Conservation (phyloP, 2,797 vertebrate genomes). For the Enoplosus armatus region DNA sequence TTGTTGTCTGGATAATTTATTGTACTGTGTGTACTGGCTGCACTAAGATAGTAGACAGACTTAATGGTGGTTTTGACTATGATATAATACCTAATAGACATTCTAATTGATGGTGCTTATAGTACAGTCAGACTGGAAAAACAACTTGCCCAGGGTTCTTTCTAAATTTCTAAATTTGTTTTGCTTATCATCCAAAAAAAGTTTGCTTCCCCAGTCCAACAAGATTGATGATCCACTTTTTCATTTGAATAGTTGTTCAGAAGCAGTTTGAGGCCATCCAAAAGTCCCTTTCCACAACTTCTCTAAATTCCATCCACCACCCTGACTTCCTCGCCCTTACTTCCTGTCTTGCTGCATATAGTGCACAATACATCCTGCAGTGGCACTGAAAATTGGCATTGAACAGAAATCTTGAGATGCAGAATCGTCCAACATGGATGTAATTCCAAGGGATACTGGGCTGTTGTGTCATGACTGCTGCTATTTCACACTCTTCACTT, state of each 20-base stretch:
- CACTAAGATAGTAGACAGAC: neutral
- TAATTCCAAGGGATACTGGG: constrained; percentile 7
- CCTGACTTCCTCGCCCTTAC: constrained; percentile 4
- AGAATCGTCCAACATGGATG: constrained; percentile 16
- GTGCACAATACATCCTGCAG: neutral
- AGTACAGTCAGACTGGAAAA: constrained; percentile 44
- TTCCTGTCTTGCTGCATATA: constrained; percentile 15
- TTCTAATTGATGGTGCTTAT: constrained; percentile 37
- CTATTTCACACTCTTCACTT: constrained; percentile 1
- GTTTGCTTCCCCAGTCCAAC: constrained; percentile 13
- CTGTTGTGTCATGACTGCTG: constrained; percentile 27
- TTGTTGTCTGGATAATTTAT: constrained; percentile 25
- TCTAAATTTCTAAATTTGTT: constrained; percentile 20
- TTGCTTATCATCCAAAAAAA: constrained; percentile 35
- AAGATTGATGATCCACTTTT: constrained; percentile 36
- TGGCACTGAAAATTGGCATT: constrained; percentile 10
- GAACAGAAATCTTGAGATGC: constrained; percentile 26
- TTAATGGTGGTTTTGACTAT: constrained; percentile 15
- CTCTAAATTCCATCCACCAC: constrained; percentile 18
- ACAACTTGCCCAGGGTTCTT: constrained; percentile 28
- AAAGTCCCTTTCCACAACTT: constrained; percentile 31
- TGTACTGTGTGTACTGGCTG: neutral
- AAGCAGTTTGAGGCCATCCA: constrained; percentile 3
- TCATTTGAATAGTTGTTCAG: constrained; percentile 32
- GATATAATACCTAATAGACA: constrained; percentile 33